Evolutionary conservation across 2,888 invertebrate species (phyloP), one percentile per base, ranked within the genome.

Genomic region (Drosophila kambysellisi): DNA sequence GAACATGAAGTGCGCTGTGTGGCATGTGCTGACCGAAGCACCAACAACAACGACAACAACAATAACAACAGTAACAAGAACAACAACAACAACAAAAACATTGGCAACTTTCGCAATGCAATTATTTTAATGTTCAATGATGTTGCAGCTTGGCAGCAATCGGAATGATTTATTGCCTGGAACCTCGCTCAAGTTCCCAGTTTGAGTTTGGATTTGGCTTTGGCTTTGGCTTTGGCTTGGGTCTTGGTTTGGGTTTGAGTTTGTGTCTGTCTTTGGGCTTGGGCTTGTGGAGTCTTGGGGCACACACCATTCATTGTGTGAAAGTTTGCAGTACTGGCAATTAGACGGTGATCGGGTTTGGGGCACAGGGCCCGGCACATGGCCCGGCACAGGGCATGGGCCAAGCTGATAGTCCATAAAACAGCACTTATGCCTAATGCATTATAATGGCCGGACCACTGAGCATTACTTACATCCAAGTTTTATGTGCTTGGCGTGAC

Each of bases 111-210:
- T 82, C 69, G 85, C 77, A 79, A 79, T 85, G 83, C 88, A 84
- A 84, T 84, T 84, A 84, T 84, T 84, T 84, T 84, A 84, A 84
- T 84, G 83, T 84, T 84, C 83, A 84, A 85, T 84, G 83, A 83
- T 88, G 83, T 88, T 88, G 83, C 88, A 82, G 70, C 66, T 85
- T 75, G 70, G 71, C 76, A 79, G 88, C 57, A 75, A 88, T 66
- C 72, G 80, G 77, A 82, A 88, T 84, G 83, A 84, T 84, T 84
- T 84, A 84, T 84, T 73, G 74, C 80, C 76, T 46, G 48, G 41
- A 35, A 64, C 48, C 67, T 57, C 51, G 33, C 33, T 50, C 32
- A 58, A 64, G 60, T 69, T 66, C 25, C 37, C 61, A 63, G 62
- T 54, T 53, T 60, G 56, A 77, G 69, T 69, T 76, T 68, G 48